Base-by-base conservation (phyloP, 2,888 invertebrate species). In the Serrognathus titanus region DNA sequence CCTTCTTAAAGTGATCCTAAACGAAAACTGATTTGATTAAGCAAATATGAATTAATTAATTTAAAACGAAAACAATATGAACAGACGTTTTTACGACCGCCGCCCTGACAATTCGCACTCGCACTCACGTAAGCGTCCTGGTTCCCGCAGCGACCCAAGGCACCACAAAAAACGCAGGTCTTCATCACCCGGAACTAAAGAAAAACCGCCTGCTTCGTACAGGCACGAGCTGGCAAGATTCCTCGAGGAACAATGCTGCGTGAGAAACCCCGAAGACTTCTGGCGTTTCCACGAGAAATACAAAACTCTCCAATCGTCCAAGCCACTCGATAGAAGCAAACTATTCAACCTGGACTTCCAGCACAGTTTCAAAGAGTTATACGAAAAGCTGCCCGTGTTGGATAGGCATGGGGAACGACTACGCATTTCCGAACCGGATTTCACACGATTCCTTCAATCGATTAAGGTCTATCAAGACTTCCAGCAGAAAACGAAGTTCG, bases 251-350 rank as follows among this genome's bases (percentile, higher is more conserved):
- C 84, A 85, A 63, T 83, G 86, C 55, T 80, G 89, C 64, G 79
- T 84, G 67, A 83, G 79, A 77, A 84, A 87, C 70, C 78, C 84
- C 36, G 82, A 85, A 7, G 94, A 95, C 70, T 94, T 95, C 75
- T 96, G 95, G 95, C 81, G 83, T 62, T 97, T 96, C 79, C 81
- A 92, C 10, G 83, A 85, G 49, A 94, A 94, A 75, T 95, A 92
- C 76, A 71, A 71, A 71, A 37, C 66, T 66, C 48, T 12, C 24
- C 16, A 37, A 24, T 58, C 64, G 59, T 47, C 59, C 7, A 70
- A 68, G 53, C 57, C 68, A 1, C 78, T 81, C 37, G 80, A 83
- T 54, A 69, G 69, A 38, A 71, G 66, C 6, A 51, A 51, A 37
- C 24, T 58, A n/a, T 48, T 58, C 16, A 58, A 54, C 24, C 39